Evolutionary conservation across 2,888 invertebrate species (phyloP).

Genomic region (Coenonympha arcania): DNA sequence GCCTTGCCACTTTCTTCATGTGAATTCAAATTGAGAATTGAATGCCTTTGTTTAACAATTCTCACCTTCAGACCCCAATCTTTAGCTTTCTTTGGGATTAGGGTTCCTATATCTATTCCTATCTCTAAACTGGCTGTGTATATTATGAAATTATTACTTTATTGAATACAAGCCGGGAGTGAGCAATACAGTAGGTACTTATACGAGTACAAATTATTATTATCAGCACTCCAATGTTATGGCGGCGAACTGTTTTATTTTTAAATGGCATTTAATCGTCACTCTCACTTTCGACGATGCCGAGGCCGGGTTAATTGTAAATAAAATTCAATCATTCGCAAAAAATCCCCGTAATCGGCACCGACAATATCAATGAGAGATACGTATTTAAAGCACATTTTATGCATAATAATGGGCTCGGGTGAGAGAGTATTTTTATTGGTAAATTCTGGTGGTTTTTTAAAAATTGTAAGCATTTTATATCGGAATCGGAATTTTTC

Average conservation of each 20-base stretch:
- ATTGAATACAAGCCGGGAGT: background rate
- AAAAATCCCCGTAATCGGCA: constrained; percentile 67
- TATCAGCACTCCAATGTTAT: constrained; percentile 51
- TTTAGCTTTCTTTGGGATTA: too few species aligned
- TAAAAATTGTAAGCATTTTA: constrained; percentile 29
- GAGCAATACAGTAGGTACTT: background rate
- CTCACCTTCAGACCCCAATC: too few species aligned
- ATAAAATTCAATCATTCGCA: constrained; percentile 74
- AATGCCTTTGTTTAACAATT: too few species aligned
- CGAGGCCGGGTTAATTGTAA: constrained; percentile 70
- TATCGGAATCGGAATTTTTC: constrained; percentile 20
- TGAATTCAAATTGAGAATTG: background rate
- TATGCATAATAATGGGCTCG: constrained; percentile 39
- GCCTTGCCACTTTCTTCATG: constrained; percentile 37
- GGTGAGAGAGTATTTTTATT: constrained; percentile 33
- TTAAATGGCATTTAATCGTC: constrained; percentile 73
- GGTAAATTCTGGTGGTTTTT: constrained; percentile 29
- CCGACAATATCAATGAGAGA: constrained; percentile 65
- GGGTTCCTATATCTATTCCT: too few species aligned
- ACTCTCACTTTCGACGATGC: constrained; percentile 64
- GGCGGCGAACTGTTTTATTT: constrained; percentile 67
- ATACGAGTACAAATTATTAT: constrained; percentile 48
- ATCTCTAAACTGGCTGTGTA: too few species aligned
- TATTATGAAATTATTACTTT: too few species aligned
- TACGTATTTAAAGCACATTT: constrained; percentile 42